Percentiles rank a stretch among this genome's conserved stretches.
Conservation (phyloP, 2,113 vertebrate genomes). For the Anas platyrhynchos region DNA sequence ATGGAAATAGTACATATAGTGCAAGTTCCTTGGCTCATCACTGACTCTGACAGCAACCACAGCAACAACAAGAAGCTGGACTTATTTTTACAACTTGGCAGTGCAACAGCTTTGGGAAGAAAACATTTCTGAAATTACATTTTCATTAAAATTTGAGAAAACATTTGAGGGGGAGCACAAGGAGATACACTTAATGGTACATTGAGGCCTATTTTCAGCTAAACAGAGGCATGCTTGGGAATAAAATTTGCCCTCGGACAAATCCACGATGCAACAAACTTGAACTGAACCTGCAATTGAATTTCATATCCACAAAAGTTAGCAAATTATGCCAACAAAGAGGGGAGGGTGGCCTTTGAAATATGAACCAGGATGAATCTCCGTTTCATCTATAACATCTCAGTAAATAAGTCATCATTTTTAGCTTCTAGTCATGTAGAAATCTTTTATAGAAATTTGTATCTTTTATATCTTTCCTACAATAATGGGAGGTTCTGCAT, state of each 20-base stretch:
- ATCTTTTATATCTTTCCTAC: neutral
- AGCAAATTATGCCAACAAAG: neutral
- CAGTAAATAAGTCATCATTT: neutral
- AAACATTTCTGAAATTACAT: conserved; percentile 22
- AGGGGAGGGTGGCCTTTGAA: neutral
- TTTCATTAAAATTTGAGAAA: conserved; percentile 41
- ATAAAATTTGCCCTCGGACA: neutral
- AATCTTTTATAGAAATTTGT: neutral
- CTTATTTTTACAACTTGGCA: conserved; percentile 52
- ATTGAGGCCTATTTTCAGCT: neutral
- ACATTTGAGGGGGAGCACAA: neutral
- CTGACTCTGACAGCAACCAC: neutral
- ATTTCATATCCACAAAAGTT: neutral
- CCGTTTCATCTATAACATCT: neutral
- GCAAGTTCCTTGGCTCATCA: conserved; percentile 50
- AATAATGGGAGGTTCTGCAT: neutral
- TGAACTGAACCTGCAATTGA: neutral
- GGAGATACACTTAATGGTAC: neutral
- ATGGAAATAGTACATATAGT: conserved; percentile 61
- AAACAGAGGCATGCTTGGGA: neutral
- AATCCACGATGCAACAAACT: neutral
- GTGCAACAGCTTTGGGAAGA: neutral
- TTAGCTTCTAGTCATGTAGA: neutral
- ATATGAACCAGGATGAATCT: neutral
- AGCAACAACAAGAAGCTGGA: conserved; percentile 41